phyloP scores from a whole-genome alignment of 2,797 vertebrate species.

The Macropus fuliginosus region DNA sequence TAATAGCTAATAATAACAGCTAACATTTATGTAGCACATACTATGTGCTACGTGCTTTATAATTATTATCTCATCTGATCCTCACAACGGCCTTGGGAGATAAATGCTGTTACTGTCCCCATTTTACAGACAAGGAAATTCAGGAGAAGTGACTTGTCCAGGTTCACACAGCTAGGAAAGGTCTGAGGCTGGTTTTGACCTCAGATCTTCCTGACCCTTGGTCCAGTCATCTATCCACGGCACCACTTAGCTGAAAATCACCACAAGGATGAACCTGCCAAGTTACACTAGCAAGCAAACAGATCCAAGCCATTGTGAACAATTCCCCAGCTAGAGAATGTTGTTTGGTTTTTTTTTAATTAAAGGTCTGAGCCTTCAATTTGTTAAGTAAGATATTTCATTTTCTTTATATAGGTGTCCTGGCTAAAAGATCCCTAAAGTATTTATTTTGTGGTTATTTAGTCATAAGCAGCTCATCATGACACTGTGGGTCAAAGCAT shows the following conservation, averaged over 20 bases:
- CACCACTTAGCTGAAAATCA: not conserved
- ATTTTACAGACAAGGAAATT: not conserved
- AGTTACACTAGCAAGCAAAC: not conserved
- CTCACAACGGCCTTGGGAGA: not conserved
- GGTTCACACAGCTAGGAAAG: not conserved
- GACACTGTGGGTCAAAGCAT: not conserved
- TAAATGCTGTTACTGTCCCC: not conserved
- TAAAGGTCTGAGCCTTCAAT: not conserved
- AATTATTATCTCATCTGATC: not conserved
- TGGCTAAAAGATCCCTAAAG: not conserved
- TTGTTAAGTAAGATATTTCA: not conserved
- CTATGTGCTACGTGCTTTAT: not conserved
- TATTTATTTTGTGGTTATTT: not conserved
- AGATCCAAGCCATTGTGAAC: not conserved
- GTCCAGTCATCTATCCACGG: not conserved
- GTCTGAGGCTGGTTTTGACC: not conserved
- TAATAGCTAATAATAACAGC: not conserved
- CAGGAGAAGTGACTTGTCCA: not conserved
- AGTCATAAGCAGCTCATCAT: not conserved
- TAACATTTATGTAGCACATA: not conserved
- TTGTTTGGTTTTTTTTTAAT: not conserved
- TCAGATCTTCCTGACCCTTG: not conserved
- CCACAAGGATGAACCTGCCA: not conserved
- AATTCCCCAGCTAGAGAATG: not conserved
- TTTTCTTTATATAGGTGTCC: not conserved